Base-by-base conservation (phyloP, 2,888 invertebrate species). In the Leucophora obtusa region DNA sequence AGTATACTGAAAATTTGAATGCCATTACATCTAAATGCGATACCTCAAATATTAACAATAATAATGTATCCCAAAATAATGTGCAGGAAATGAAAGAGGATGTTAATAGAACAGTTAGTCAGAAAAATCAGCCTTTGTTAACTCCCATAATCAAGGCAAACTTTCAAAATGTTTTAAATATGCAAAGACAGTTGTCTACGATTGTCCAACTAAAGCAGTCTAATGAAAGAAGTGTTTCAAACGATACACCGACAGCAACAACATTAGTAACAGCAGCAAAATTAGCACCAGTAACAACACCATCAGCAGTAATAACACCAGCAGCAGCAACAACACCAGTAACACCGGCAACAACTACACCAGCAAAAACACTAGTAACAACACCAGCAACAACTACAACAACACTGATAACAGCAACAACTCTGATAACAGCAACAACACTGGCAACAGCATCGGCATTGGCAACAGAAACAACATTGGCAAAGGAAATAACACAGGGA, bases 101-200 rank as follows among this genome's bases (percentile, higher is more conserved):
- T 28, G 38, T 38, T 38, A 38, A 35, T 35, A 35, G 2, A 38
- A 11, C 38, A 10, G 11, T 38, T 11, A 11, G 14, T 14, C 38
- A 4, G 38, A 11, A 38, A 38, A 38, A 38, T 10, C 38, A 38
- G 11, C 38, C 10, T 11, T 38, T 38, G 28, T 0, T 53, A 47
- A 60, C 15, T 18, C 17, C 66, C 2, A 10, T 5, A 8, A 43
- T 62, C 68, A 85, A 86, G 80, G 86, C 85, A 15, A 86, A 87
- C 69, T 86, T 87, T 60, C 85, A 86, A 85, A 87, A 87, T 84
- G 86, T 88, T 47, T 84, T 87, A 47, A 85, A 85, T 72, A 82
- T 86, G 50, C 86, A 88, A 72, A 83, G 83, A 47, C 85, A 87
- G 54, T 8, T 75, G n/a, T 15, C 53, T 15, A 56, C 62, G 9